phyloP scores from a whole-genome alignment of 2,797 vertebrate genomes.

The Melanotaenia boesemani region DNA sequence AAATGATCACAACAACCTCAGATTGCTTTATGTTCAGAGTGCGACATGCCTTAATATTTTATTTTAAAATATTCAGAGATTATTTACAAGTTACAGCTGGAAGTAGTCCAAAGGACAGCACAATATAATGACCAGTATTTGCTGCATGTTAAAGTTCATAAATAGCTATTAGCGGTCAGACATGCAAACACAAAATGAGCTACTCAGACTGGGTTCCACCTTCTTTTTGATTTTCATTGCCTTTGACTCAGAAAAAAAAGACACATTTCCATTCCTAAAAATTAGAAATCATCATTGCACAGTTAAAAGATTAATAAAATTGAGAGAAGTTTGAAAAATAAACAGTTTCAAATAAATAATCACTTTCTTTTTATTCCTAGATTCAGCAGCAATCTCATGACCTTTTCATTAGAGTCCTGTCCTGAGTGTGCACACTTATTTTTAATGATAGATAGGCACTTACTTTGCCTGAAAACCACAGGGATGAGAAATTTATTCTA shows the following conservation, averaged over 20 bases:
- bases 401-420: not conserved
- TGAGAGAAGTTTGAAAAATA: not conserved
- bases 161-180: not conserved
- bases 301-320: not conserved
- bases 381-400: not conserved
- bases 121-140: not conserved
- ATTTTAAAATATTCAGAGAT: not conserved
- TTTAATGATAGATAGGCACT: constrained; percentile 1
- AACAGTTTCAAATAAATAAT: not conserved
- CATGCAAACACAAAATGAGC: not conserved
- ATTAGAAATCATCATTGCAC: not conserved
- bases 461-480: constrained; percentile 7
- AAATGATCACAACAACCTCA: constrained; percentile 12
- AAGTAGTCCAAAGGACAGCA: not conserved
- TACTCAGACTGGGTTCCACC: not conserved
- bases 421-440: constrained; percentile 2
- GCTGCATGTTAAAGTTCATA: not conserved
- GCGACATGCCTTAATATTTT: not conserved
- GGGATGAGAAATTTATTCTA: not conserved
- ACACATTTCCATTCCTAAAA: not conserved
- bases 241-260: not conserved
- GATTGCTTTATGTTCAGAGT: not conserved
- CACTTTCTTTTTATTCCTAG: not conserved
- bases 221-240: not conserved
- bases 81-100: not conserved